Base-by-base conservation (phyloP, 2,888 invertebrate species). In the Mongoloraphidia duomilia region DNA sequence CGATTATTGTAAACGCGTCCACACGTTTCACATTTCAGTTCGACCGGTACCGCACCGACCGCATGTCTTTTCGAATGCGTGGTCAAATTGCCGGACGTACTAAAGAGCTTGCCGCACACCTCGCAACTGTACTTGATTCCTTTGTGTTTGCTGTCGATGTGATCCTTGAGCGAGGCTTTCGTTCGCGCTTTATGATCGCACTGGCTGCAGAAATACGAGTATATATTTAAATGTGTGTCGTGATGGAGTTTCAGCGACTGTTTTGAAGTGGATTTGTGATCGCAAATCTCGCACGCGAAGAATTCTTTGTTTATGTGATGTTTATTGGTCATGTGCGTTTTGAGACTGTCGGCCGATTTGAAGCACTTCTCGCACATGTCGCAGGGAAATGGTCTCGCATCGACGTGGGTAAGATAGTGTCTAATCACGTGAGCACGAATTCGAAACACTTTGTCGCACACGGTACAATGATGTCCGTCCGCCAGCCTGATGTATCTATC, bases 221-320 rank as follows among this genome's bases (percentile, higher is more conserved):
- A 56, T 6, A 51, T 53, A 14, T 50, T 55, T 42, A 41, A 49
- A 46, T 51, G 52, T 38, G 44, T 52, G 37, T 37, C 55, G 47
- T 35, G 50, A 42, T 52, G 57, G 26, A 51, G 50, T 44, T 44
- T 52, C 9, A 53, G 52, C 12, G 52, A 46, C 40, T 46, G 36
- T 34, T 9, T 44, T 50, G 10, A 52, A 40, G 48, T 43, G 13
- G 42, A 67, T 59, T 67, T 65, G 52, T 66, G 61, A 55, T 65
- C 66, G 58, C 67, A 67, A 53, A 65, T 65, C 54, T 65, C 65
- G 55, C 67, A 67, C 58, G 66, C 65, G 54, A 63, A 66, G 11
- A 43, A 43, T 58, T 66, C 66, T 56, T 64, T 65, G 54, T 66
- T 66, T 41, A 64, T 63, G 57, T 67, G 66, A 49, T 66, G 67